Evolutionary conservation across 1,140 invertebrate species (phyloP).

Genomic region (Drosophila paulistorum): DNA sequence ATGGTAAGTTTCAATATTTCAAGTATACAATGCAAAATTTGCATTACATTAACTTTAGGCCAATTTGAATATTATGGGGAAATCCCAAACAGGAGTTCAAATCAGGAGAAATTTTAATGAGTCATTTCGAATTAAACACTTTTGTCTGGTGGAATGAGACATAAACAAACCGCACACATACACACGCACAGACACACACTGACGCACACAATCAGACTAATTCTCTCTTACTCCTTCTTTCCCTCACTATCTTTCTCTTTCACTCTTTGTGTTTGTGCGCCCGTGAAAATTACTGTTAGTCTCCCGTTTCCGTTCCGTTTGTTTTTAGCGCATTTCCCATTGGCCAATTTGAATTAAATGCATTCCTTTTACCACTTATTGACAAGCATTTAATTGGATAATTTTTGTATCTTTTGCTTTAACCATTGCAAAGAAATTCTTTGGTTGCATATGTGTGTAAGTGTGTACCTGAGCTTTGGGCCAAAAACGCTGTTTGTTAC

Average conservation of each 20-base stretch:
- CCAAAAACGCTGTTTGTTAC: constrained; percentile 45
- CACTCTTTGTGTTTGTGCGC: constrained; percentile 46
- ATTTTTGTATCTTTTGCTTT: constrained; percentile 56
- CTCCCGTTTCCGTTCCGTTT: constrained; percentile 31
- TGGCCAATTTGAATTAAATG: constrained; percentile 63
- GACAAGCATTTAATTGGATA: constrained; percentile 71
- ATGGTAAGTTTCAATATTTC: too few relatives aligned
- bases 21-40: too few relatives aligned
- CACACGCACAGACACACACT: constrained; percentile 24
- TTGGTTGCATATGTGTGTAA: constrained; percentile 37
- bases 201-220: too few relatives aligned
- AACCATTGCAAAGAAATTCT: constrained; percentile 24
- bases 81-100: too few relatives aligned
- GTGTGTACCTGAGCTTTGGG: constrained; percentile 51
- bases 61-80: too few relatives aligned
- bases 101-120: neutral
- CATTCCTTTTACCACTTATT: constrained; percentile 55
- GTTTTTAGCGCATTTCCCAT: constrained; percentile 38
- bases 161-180: constrained; percentile 37
- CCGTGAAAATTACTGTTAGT: constrained; percentile 79
- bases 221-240: neutral
- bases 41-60: too few relatives aligned
- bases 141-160: constrained; percentile 23
- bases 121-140: neutral
- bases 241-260: neutral